Conservation (phyloP, 2,888 invertebrate species). For the Norana najaformis region DNA sequence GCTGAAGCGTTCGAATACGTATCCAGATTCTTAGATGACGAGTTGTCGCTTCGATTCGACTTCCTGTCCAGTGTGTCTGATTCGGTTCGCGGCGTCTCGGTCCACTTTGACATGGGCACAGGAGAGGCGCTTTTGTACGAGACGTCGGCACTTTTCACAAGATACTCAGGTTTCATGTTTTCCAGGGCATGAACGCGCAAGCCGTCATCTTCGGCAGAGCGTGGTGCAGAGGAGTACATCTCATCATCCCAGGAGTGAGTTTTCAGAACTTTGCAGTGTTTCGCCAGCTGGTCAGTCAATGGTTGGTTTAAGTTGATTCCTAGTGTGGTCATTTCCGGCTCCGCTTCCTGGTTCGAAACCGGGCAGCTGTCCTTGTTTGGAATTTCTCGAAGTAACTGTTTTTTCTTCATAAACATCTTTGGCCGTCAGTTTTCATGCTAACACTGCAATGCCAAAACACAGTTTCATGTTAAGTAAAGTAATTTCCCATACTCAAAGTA, state of each 20-base stretch:
- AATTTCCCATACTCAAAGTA: no score
- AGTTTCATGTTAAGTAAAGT: not conserved
- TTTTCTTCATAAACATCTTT: constrained; percentile 24
- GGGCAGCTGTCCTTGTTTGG: constrained; percentile 23
- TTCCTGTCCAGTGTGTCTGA: not conserved
- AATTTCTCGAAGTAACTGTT: constrained; percentile 25
- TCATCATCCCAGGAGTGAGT: not conserved
- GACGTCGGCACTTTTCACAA: not conserved
- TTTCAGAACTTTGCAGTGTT: constrained; percentile 30
- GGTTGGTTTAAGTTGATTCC: constrained; percentile 55
- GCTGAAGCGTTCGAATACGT: not conserved
- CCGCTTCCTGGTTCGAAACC: not conserved
- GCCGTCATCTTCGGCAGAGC: not conserved
- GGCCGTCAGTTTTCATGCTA: constrained; percentile 16
- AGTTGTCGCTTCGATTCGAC: not conserved
- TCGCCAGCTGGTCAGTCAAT: constrained; percentile 55
- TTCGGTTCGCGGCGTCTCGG: not conserved
- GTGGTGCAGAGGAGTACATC: not conserved
- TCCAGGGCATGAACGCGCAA: not conserved
- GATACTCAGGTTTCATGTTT: not conserved
- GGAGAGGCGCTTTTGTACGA: not conserved
- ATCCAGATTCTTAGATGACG: not conserved
- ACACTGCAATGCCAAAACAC: not conserved
- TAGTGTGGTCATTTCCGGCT: constrained; percentile 13
- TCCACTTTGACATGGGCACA: not conserved